phyloP scores from a whole-genome alignment of 2,797 vertebrate species.

The Zenarchopterus dispar region DNA sequence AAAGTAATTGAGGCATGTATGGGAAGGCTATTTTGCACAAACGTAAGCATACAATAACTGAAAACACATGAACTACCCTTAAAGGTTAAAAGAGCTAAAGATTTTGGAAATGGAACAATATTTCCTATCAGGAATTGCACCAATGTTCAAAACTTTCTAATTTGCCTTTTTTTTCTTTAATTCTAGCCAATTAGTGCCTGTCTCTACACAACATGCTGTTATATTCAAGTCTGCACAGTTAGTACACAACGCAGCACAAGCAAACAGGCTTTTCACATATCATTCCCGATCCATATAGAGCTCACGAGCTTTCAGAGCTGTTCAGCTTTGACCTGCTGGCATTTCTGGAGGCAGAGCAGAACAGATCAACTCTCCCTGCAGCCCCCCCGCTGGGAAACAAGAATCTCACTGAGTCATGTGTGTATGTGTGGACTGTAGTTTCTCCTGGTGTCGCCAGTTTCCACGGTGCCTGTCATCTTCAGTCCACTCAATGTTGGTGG shows the following conservation, averaged over 20 bases:
- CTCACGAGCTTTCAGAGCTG: conserved; percentile 31
- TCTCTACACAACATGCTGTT: not conserved
- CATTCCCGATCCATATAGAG: conserved; percentile 8
- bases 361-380: conserved; percentile 50
- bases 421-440: conserved; percentile 44
- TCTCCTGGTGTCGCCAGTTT: conserved; percentile 50
- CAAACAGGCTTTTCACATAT: conserved; percentile 12
- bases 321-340: conserved; percentile 59
- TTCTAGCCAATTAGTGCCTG: not conserved
- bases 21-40: no score
- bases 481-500: conserved; percentile 40
- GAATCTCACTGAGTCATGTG: conserved; percentile 65
- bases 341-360: conserved; percentile 61
- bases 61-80: no score
- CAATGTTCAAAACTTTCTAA: no score
- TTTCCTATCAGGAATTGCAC: not conserved
- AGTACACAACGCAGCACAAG: conserved; percentile 2
- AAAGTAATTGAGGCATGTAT: no score
- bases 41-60: no score
- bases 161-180: not conserved
- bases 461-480: conserved; percentile 49
- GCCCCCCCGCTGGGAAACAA: conserved; percentile 60
- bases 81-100: no score
- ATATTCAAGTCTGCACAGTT: conserved; percentile 5
- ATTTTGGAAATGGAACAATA: not conserved